Base-by-base conservation (phyloP, 2,888 invertebrate genomes). In the Yponomeuta plumbellus region DNA sequence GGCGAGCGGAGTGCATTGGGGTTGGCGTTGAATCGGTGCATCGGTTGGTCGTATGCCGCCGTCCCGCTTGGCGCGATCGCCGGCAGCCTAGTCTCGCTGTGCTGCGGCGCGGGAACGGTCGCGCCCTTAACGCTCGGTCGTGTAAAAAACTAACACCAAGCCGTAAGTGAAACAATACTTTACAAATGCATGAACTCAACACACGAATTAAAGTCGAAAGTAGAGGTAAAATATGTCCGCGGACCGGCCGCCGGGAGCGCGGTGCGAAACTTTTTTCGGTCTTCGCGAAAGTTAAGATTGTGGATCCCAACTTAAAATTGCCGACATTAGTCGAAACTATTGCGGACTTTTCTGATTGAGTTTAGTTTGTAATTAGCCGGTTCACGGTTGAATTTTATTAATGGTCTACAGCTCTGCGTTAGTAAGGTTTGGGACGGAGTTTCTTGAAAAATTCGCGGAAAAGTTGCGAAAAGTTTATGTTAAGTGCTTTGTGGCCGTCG, bases 81-180 rank as follows among this genome's bases (percentile, higher is more conserved):
- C 64, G 13, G 1, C 62, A 81, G 82, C 84, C 85, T 76, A 72
- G 77, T 79, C 75, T 67, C 74, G 78, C 82, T 69, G 58, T 17
- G 34, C 34, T 40, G 57, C 56, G 63, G 75, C 81, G 83, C 74
- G 78, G 81, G 76, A 70, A 67, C 73, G 79, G 75, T 73, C 84
- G 86, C 79, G 80, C 80, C 79, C 75, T 68, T 69, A 75, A 75
- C 75, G 74, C 79, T 76, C 79, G 74, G 70, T 74, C 74, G 72
- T 71, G 68, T 72, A 71, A 40, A 58, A 23, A 17, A 56, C 17
- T 13, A 26, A 23, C n/a, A 56, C 21, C 64, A 70, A 71, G 69
- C 79, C 80, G 88, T 88, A 88, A 89, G 88, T 88, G 85, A 76
- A 82, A 85, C 83, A 86, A 79, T 76, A 77, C 76, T 78, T 77